Evolutionary conservation across 2,888 invertebrate genomes (phyloP).

Genomic region (Subacronicta megacephala): DNA sequence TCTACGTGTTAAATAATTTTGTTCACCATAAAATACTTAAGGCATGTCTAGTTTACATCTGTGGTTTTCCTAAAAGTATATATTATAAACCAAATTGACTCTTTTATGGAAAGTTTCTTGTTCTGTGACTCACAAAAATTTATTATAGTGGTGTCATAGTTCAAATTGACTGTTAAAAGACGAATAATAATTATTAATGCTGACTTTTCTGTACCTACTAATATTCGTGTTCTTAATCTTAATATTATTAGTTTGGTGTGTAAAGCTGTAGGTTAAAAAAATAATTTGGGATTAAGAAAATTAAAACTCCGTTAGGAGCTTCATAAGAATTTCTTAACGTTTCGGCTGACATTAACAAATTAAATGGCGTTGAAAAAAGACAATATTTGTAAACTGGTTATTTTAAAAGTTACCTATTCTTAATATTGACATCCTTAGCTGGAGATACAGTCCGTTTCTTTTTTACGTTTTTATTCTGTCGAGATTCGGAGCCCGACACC

Average conservation of each 20-base stretch:
- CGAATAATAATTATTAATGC: constrained; percentile 50
- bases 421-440: constrained; percentile 41
- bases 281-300: too few relatives aligned
- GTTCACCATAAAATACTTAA: constrained; percentile 30
- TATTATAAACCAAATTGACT: constrained; percentile 31
- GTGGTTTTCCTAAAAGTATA: constrained; percentile 42
- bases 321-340: too few relatives aligned
- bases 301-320: too few relatives aligned
- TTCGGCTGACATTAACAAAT: too few relatives aligned
- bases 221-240: too few relatives aligned
- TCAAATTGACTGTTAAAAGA: constrained; percentile 54
- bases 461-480: constrained; percentile 67
- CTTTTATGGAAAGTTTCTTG: constrained; percentile 58
- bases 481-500: constrained; percentile 72
- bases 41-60: constrained; percentile 10
- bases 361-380: too few relatives aligned
- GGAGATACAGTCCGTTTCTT: constrained; percentile 46
- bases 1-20: constrained; percentile 18
- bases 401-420: neutral
- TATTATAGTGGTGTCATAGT: constrained; percentile 64
- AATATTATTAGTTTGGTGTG: too few relatives aligned
- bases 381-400: too few relatives aligned
- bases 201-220: constrained; percentile 25
- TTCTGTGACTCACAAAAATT: constrained; percentile 55
- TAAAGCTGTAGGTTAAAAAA: too few relatives aligned